phyloP scores from a whole-genome alignment of 2,113 vertebrate genomes.

The Pollimyrus isidori region DNA sequence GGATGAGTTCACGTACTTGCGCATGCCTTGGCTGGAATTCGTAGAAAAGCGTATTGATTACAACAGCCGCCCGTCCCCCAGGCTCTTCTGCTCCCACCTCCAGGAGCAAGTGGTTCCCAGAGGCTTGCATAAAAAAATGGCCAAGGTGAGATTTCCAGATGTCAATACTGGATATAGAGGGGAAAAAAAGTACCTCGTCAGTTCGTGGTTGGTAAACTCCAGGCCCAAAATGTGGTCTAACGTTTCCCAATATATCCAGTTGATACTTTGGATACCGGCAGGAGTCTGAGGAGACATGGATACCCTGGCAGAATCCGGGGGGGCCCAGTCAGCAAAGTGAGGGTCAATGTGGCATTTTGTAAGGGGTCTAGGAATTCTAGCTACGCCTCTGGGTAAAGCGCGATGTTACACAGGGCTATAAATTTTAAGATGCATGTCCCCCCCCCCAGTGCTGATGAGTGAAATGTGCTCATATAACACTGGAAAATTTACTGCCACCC shows the following conservation, averaged over 20 bases:
- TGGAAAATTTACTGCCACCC: background rate
- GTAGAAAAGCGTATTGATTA: background rate
- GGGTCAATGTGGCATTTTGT: background rate
- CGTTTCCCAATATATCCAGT: background rate
- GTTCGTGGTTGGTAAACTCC: background rate
- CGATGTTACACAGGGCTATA: too few relatives aligned
- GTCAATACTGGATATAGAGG: background rate
- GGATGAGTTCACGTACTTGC: background rate
- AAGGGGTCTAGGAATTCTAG: background rate
- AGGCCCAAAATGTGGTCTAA: too few relatives aligned
- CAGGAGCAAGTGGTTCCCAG: conserved; percentile 25
- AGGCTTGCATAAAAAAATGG: conserved; percentile 19
- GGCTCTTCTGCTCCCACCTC: conserved; percentile 41
- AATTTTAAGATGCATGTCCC: background rate
- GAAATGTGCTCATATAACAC: background rate
- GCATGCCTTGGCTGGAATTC: conserved; percentile 44
- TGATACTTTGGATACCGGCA: background rate
- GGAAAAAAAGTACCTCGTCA: background rate
- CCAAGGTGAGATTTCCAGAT: conserved; percentile 24
- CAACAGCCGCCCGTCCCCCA: conserved; percentile 24
- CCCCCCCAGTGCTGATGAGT: background rate
- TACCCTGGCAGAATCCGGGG: too few relatives aligned
- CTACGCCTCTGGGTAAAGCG: background rate
- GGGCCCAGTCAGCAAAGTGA: background rate
- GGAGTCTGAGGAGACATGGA: background rate